These are phyloP conservation scores for Leptopilina clavipes DNA, from an alignment of 1,140 invertebrate species.

Conservation along the genomic window DNA sequence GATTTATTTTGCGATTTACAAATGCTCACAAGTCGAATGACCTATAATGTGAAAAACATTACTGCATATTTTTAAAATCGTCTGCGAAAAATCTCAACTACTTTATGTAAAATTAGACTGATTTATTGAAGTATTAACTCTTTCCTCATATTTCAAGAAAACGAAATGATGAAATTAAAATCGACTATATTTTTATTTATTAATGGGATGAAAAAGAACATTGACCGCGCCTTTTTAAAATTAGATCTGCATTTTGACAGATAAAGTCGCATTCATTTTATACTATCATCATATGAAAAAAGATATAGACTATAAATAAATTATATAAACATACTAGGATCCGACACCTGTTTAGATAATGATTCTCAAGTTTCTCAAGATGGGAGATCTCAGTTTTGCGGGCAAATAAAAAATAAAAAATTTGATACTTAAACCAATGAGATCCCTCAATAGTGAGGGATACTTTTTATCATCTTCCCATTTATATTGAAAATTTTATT, in stretches of 20 bases:
- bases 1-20: constrained; percentile 17
- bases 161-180: too few relatives aligned
- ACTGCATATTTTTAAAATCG: too few relatives aligned
- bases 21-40: not conserved
- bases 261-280: not conserved
- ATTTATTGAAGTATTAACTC: too few relatives aligned
- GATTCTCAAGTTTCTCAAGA: not conserved
- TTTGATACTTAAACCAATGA: not conserved
- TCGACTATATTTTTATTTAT: too few relatives aligned
- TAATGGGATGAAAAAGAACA: too few relatives aligned
- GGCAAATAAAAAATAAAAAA: not conserved
- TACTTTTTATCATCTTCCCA: too few relatives aligned
- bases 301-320: constrained; percentile 27
- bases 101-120: too few relatives aligned
- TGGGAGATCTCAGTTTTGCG: not conserved
- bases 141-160: too few relatives aligned
- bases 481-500: too few relatives aligned
- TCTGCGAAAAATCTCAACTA: too few relatives aligned
- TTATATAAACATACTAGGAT: not conserved
- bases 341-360: constrained; percentile 16
- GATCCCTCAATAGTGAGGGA: not conserved
- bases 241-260: not conserved
- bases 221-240: not conserved
- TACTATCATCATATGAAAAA: constrained; percentile 11
- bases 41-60: not conserved